Evolutionary conservation across 2,888 invertebrate genomes (phyloP).

Genomic region (Petrolisthes cinctipes): DNA sequence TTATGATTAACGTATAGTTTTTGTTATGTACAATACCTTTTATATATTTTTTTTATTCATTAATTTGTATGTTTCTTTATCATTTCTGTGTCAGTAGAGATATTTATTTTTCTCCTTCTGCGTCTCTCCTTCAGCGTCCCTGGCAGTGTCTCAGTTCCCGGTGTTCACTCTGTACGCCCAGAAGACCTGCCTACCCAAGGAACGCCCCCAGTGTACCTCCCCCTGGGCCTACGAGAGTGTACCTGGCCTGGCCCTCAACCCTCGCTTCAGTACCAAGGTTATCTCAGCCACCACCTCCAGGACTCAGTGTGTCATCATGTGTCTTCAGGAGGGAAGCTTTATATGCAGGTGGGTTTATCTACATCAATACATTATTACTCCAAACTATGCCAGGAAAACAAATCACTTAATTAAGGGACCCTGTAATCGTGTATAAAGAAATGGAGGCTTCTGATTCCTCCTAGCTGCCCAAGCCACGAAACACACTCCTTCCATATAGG

Average conservation of each 20-base stretch:
- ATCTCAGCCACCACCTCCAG: slow-evolving; percentile 67
- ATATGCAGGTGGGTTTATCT: slow-evolving; percentile 69
- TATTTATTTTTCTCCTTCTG: neutral
- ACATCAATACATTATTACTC: neutral
- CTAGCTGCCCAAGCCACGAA: no score
- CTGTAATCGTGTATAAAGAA: no score
- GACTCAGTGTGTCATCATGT: slow-evolving; percentile 70
- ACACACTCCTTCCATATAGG: no score
- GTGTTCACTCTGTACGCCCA: slow-evolving; percentile 70
- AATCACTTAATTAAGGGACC: no score
- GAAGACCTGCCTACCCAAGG: slow-evolving; percentile 68
- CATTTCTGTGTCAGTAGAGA: no score
- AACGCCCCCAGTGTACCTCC: slow-evolving; percentile 67
- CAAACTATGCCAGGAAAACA: no score
- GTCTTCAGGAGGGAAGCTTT: slow-evolving; percentile 70
- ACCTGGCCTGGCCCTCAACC: slow-evolving; percentile 67
- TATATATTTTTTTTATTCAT: no score
- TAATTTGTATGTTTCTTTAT: no score
- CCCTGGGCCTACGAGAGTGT: slow-evolving; percentile 71
- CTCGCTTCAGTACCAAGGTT: neutral
- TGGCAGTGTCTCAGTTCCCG: slow-evolving; percentile 70
- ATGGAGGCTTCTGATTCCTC: no score
- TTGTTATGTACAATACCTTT: no score
- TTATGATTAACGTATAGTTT: no score
- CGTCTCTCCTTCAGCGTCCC: slow-evolving; percentile 67